phyloP scores from a whole-genome alignment of 37 sponge, comb jelly and placozoan genomes.

The Ephydatia muelleri region DNA sequence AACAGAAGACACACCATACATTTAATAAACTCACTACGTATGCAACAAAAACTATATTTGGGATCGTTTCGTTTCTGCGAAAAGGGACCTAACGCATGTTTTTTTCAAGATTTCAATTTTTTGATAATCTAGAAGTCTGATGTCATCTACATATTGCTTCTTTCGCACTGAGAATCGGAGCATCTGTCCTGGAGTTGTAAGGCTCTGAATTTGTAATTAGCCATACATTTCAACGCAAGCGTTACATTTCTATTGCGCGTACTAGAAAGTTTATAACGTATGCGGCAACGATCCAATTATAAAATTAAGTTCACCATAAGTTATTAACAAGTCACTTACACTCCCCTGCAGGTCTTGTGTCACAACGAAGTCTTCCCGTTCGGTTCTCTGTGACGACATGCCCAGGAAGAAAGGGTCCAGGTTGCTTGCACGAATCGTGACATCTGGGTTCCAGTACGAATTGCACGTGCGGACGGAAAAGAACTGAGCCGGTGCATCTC shows the following conservation, averaged over 20 bases:
- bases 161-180: no score
- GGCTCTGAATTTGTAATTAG: no score
- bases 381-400: constrained; percentile 78
- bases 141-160: no score
- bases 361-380: constrained; percentile 90
- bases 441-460: constrained; percentile 89
- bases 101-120: no score
- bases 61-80: no score
- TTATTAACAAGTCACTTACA: constrained; percentile 5
- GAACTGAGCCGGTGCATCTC: neutral
- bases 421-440: constrained; percentile 57
- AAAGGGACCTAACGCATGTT: no score
- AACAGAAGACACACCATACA: neutral
- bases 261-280: no score
- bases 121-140: no score
- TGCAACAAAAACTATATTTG: neutral
- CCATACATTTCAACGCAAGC: no score
- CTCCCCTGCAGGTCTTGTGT: constrained; percentile 88
- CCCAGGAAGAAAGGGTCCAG: constrained; percentile 82
- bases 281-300: no score
- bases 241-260: no score
- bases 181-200: no score
- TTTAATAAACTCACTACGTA: neutral
- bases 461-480: constrained; percentile 91
- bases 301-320: neutral